Evolutionary conservation across 2,888 invertebrate genomes (phyloP), one percentile per base, ranked within the genome.

Genomic region (Netelia fuscicornis): DNA sequence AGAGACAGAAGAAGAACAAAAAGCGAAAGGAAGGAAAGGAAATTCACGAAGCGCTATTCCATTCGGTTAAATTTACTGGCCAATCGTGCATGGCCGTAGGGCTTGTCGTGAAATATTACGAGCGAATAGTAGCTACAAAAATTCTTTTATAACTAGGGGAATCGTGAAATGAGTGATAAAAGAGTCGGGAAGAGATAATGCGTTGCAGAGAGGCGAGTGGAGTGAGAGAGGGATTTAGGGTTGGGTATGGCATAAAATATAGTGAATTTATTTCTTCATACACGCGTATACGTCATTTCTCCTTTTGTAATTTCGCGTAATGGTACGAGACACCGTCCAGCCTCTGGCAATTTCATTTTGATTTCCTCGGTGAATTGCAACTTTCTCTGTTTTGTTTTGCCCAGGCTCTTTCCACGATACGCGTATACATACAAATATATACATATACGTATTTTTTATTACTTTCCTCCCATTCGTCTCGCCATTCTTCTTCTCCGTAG

Each of bases 361-460:
- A 76, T 84, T 81, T 81, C 67, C 76, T 65, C 71, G 72, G 65
- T 84, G 81, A 84, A 81, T 84, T 81, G 84, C 84, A 81, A 77
- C 72, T 82, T 82, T 85, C 17, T 81, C 78, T 75, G 78, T 79
- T 72, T 56, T 75, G 62, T 64, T 64, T 44, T n/a, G 42, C 5
- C 30, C 42, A 37, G 42, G 23, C 68, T 60, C 23, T 54, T 70
- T 70, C 62, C 11, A 23, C 17, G 30, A 52, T 70, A 30, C 30
- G 5, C 60, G 62, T 56, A 56, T 9, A 56, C 37, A 48, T 70
- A 13, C 11, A 48, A 1, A 48, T 48, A 13, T 48, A 9, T 48
- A 48, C 3, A 5, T 20, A 17, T n/a, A 17, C 52, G 13, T 78
- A 65, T 85, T 23, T 23, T 54, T 56, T 9, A 44, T 70, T 56